Percentiles rank a stretch among this genome's conserved stretches.
Evolutionary conservation across 2,888 invertebrate species (phyloP).

Genomic region (Xanthorhoe spadicearia): DNA sequence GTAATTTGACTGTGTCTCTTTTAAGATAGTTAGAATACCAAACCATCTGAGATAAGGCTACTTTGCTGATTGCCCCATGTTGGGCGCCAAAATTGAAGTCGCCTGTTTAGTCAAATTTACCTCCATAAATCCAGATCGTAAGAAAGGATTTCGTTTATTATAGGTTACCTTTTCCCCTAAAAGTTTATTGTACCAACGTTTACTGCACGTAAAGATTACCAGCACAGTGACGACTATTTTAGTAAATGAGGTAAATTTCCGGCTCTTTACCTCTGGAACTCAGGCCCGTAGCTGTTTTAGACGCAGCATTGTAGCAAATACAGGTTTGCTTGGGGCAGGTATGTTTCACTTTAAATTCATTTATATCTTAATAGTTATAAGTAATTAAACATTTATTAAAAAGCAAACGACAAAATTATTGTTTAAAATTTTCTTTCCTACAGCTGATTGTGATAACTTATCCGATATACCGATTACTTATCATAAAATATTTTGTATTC

Average conservation of each 20-base stretch:
- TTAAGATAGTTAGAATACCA: too few relatives aligned
- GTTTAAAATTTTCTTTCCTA: too few relatives aligned
- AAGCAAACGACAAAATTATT: too few relatives aligned
- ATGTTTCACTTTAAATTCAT: neutral
- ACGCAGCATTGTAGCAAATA: slow-evolving; percentile 10
- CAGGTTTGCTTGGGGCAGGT: slow-evolving; percentile 13
- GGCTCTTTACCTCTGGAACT: slow-evolving; percentile 17
- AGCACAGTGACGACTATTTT: slow-evolving; percentile 21
- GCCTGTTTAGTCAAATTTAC: slow-evolving; percentile 5
- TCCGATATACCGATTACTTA: too few relatives aligned
- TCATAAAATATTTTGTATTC: too few relatives aligned
- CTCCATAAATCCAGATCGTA: slow-evolving; percentile 18
- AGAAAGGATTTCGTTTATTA: slow-evolving; percentile 27
- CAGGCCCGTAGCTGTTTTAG: slow-evolving; percentile 19
- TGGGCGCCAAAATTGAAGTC: slow-evolving; percentile 18
- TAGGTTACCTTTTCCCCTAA: slow-evolving; percentile 24
- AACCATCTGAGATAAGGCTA: too few relatives aligned
- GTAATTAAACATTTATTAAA: too few relatives aligned
- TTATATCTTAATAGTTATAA: neutral
- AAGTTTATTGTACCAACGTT: slow-evolving; percentile 23
- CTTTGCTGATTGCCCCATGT: neutral
- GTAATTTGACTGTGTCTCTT: too few relatives aligned
- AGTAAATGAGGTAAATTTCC: slow-evolving; percentile 26
- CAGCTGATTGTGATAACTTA: too few relatives aligned
- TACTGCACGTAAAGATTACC: slow-evolving; percentile 30